A percentile compares a stretch with the other conserved stretches of the same genome.
Conservation (phyloP, 2,113 vertebrate genomes). For the Thalassoma bifasciatum region DNA sequence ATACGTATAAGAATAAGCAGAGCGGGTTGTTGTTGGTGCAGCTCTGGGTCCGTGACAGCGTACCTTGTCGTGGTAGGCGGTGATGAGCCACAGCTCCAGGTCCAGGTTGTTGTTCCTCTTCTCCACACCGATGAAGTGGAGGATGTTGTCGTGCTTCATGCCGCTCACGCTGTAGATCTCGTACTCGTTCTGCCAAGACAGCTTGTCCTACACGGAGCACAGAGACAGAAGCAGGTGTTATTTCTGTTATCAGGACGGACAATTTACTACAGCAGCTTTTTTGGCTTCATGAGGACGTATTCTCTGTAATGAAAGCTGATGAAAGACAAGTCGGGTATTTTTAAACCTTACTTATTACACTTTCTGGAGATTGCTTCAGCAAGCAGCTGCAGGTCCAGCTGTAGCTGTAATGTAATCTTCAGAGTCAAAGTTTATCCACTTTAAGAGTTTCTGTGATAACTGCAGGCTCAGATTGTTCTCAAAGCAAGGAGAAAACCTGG, state of each 20-base stretch:
- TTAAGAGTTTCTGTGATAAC: background rate
- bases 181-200: slow-evolving; percentile 99
- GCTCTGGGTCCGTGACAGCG: background rate
- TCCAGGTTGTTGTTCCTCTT: slow-evolving; percentile 95
- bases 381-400: no score
- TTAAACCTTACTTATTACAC: no score
- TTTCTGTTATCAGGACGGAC: background rate
- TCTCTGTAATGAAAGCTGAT: background rate
- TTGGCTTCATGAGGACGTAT: background rate
- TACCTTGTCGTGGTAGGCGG: slow-evolving; percentile 96
- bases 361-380: no score
- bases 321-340: background rate
- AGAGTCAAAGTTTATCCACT: background rate
- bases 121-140: slow-evolving; percentile 96
- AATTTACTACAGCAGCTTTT: background rate
- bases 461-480: background rate
- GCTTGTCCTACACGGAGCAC: slow-evolving; percentile 88
- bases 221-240: slow-evolving; percentile 28
- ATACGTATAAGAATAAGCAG: background rate
- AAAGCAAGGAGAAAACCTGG: no score
- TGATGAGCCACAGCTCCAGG: slow-evolving; percentile 97
- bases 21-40: background rate
- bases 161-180: slow-evolving; percentile 95
- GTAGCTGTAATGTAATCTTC: no score
- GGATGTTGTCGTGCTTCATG: slow-evolving; percentile 98